Conservation (phyloP, 2,888 invertebrate species). For the Chalcis sispes region DNA sequence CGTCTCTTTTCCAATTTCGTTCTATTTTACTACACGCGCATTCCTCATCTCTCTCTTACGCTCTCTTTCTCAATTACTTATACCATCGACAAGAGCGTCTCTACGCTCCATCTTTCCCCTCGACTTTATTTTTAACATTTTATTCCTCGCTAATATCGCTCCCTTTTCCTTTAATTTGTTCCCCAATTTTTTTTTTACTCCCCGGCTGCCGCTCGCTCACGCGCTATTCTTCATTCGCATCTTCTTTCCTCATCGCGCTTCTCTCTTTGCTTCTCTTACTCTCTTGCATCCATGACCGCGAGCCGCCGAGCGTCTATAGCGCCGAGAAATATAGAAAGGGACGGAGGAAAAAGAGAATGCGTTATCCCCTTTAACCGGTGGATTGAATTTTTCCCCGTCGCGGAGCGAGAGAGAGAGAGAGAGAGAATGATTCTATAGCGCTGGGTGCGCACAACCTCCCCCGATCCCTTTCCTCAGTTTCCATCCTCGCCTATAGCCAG, state of each 20-base stretch:
- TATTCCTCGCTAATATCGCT: constrained; percentile 53
- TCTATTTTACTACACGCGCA: no score
- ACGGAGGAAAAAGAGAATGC: constrained; percentile 55
- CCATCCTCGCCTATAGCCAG: constrained; percentile 34
- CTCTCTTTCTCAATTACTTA: constrained; percentile 55
- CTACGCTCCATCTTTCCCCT: neutral
- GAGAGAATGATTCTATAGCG: constrained; percentile 10
- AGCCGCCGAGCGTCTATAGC: constrained; percentile 11
- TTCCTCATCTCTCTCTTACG: constrained; percentile 30
- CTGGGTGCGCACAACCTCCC: constrained; percentile 60
- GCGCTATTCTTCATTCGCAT: neutral
- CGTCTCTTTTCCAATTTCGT: neutral
- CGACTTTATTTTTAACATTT: constrained; percentile 48
- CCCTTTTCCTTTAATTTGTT: constrained; percentile 41
- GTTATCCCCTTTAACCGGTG: constrained; percentile 73
- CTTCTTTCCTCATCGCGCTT: no score
- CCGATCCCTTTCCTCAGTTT: constrained; percentile 55
- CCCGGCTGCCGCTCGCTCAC: neutral
- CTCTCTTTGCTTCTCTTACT: no score
- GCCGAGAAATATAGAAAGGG: constrained; percentile 54
- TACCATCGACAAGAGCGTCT: constrained; percentile 3
- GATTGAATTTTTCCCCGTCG: constrained; percentile 71
- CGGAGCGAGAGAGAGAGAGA: constrained; percentile 18
- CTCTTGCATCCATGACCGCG: constrained; percentile 47
- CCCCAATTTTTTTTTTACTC: constrained; percentile 43